Base-by-base conservation (phyloP, 2,113 vertebrate genomes). In the Chaetura pelagica region DNA sequence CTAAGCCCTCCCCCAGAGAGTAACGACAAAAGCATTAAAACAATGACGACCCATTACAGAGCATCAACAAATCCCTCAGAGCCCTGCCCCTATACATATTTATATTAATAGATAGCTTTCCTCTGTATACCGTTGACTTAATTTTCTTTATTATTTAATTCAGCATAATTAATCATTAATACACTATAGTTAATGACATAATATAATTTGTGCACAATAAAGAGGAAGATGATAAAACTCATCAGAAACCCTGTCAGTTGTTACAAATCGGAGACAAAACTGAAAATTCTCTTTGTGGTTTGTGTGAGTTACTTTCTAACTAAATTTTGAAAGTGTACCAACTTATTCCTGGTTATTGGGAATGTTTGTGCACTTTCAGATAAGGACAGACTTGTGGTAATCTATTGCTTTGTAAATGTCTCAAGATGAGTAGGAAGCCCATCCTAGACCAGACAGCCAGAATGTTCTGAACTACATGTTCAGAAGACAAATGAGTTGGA, bases 391-490 rank as follows among this genome's bases (percentile, higher is more conserved):
- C 69, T 78, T 74, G 29, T 75, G 57, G 54, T 96, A n/a, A 51
- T 82, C 46, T 78, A 26, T 15, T 54, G 35, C 58, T 83, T 75
- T 64, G 73, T 18, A 76, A 48, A 61, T n/a, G 11, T 40, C 61
- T 61, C 66, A 81, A 93, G 58, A 72, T 68, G 40, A 90, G 68
- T 62, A 87, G 80, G 92, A 89, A 95, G 52, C n/a, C 61, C 32
- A 40, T 54, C 27, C 51, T 51, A n/a, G 20, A 63, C 48, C 40
- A 71, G 81, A 76, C 46, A 80, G 34, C 16, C 58, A 58, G n/a
- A 91, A 91, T 48, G 29, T 89, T 86, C 64, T 66, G 55, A 92
- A 73, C 2, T 9, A 34, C 49, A 44, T 40, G 35, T 79, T 89
- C 32, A 49, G 89, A 82, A 83, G 75, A 59, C 29, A 89, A 73